Base-by-base conservation (phyloP, 1,140 invertebrate species). In the Brachionus plicatilis region DNA sequence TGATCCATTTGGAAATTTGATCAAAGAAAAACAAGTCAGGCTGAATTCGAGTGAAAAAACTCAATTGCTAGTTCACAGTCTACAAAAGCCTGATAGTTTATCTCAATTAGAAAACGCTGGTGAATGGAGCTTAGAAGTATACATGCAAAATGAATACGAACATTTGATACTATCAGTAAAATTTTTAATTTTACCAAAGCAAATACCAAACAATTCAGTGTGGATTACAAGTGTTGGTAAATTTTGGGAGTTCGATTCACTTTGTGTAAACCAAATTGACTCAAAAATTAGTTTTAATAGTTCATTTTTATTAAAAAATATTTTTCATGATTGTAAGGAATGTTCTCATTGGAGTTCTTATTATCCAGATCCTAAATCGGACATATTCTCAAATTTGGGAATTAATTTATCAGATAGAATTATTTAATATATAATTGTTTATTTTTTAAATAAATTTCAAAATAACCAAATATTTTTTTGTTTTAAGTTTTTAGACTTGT, bases 301-400 rank as follows among this genome's bases (percentile, higher is more conserved):
- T 50, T 76, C 72, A 3, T 24, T 75, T 45, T 75, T 75, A 45
- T 24, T 76, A 50, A 47, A 29, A 27, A 8, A 76, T 47, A 27
- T 47, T 27, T 76, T 76, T 14, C 27, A 50, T 27, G 20, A 24
- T 12, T 76, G 72, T 76, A 76, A 50, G 33, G 47, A 50, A 50
- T 37, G 43, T n/a, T 50, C 72, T 27, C 27, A 50, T 50, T 76
- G 72, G 72, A 76, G 72, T 50, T 76, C 72, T 5, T 76, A 76
- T 17, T 76, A 50, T 29, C 72, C 72, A 27, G 72, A 76, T 76
- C 72, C 72, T 29, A 76, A 76, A 53, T 76, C 72, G 11, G 72
- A 76, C 50, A 29, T 76, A 27, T 29, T 27, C 9, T 27, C 43
- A 20, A 50, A 27, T 47, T 76, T 76, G 29, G 9, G 8, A 0